A percentile compares a stretch with the other conserved stretches of the same genome.
Conservation (phyloP, 2,113 vertebrate species). For the Jaculus jaculus region DNA sequence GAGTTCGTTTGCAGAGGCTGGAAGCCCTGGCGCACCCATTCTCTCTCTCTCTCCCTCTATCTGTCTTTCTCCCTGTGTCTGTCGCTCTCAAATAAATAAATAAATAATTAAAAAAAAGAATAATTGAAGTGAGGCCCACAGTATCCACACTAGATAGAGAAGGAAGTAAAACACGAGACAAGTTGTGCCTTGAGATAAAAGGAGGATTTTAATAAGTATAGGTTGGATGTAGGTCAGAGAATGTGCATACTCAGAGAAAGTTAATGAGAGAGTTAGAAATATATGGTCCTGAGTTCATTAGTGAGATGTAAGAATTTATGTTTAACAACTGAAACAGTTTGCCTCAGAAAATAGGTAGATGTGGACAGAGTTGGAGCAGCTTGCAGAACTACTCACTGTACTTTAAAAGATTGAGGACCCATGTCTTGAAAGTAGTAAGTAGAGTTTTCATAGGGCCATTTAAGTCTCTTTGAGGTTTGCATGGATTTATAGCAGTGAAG, state of each 20-base stretch:
- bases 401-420: not conserved
- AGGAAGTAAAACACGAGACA: not conserved
- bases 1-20: too few relatives aligned
- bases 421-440: not conserved
- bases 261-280: not conserved
- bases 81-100: too few relatives aligned
- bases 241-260: not conserved
- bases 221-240: not conserved
- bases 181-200: not conserved
- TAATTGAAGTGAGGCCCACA: not conserved
- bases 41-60: too few relatives aligned
- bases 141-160: not conserved
- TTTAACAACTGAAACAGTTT: slow-evolving; percentile 22
- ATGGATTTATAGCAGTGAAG: not conserved
- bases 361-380: not conserved
- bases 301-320: not conserved
- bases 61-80: too few relatives aligned
- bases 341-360: not conserved
- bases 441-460: not conserved
- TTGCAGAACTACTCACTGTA: not conserved
- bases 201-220: not conserved
- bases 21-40: too few relatives aligned
- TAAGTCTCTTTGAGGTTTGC: not conserved
- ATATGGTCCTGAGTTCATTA: not conserved
- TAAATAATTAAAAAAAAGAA: not conserved